A percentile compares a stretch with the other conserved stretches of the same genome.
Evolutionary conservation across 2,113 vertebrate genomes (phyloP).

Genomic region (Malaclemys terrapin): DNA sequence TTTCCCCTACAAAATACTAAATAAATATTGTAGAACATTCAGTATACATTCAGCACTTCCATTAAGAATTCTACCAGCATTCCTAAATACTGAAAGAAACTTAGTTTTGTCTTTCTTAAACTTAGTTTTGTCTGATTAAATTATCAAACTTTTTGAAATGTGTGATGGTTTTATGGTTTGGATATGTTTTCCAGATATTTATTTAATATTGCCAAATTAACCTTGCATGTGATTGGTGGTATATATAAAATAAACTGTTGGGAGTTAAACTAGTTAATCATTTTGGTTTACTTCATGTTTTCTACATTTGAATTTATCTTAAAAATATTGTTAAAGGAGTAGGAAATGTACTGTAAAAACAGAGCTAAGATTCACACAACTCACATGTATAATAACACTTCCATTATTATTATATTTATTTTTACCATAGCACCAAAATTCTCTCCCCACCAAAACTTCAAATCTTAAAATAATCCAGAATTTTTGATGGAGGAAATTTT

Average conservation of each 20-base stretch:
- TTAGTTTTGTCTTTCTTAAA: background rate
- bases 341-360: background rate
- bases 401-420: background rate
- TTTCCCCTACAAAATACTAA: background rate
- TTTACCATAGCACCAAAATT: background rate
- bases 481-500: background rate
- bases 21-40: no score
- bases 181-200: background rate
- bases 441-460: background rate
- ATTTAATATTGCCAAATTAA: background rate
- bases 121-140: background rate
- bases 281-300: background rate
- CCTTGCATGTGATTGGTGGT: background rate
- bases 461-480: background rate
- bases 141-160: background rate
- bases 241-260: background rate
- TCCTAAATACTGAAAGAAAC: background rate
- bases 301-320: background rate
- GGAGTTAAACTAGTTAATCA: background rate
- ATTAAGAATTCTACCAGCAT: background rate
- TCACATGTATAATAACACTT: background rate
- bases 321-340: background rate
- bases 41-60: background rate
- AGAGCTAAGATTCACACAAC: fast-evolving
- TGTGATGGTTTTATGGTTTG: background rate